Evolutionary conservation across 2,797 vertebrate species (phyloP), one percentile per base, ranked within the genome.

Genomic region (Lophura swinhoii): DNA sequence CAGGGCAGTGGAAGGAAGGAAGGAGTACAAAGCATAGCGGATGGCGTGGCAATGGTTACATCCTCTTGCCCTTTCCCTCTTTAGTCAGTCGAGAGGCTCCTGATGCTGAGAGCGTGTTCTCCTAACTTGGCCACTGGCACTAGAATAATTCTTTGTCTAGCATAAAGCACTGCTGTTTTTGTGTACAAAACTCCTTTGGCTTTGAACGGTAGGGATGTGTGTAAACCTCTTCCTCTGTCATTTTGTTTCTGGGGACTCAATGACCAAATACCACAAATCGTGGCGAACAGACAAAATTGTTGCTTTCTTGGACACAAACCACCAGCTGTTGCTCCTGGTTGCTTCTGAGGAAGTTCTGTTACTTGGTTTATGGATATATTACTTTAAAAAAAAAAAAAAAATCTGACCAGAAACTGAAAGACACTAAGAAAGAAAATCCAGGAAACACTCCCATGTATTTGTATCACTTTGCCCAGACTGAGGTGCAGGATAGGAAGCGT

Each of bases 321-420:
- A 20, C 55, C 37, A 78, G 35, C 3, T 3, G 1, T 62, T 80
- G n/a, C 62, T 69, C n/a, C 48, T 82, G 22, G 26, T 59, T 80
- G 31, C 60, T 64, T 90, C 24, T 76, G 71, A 77, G 70, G 53
- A 91, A 90, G 26, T 84, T 78, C 39, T 78, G n/a, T 87, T 86
- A 21, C 0, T 91, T 16, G 6, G 15, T 55, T 93, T 9, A 77
- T 72, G 14, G 3, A 22, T 43, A 56, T 20, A 23, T 68, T n/a
- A 55, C 28, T 28, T 76, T 4, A 22, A 28, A 41, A 26, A 29
- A 24, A 35, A 46, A 55, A 70, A 48, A 24, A 62, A 48, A 1
- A 62, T 55, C 23, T 37, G 43, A 56, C 33, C 7, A 31, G 72
- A 67, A 78, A 15, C 1, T 6, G 2, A 7, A 87, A 71, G 16